A percentile compares a stretch with the other conserved stretches of the same genome.
Evolutionary conservation across 2,888 invertebrate species (phyloP).

Genomic region (Spodoptera picta): DNA sequence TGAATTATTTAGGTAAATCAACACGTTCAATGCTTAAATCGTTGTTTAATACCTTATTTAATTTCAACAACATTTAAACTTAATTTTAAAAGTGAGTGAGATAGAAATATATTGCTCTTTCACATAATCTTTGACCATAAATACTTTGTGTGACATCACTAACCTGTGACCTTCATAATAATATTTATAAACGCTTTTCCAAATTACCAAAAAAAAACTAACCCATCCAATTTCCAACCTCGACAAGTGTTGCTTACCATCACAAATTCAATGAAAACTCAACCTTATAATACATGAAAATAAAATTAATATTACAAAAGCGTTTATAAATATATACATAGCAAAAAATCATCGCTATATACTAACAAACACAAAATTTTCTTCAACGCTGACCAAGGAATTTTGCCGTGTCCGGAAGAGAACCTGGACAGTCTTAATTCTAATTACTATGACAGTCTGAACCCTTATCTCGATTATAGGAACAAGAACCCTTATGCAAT

Average conservation of each 20-base stretch:
- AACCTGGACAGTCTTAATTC: constrained; percentile 81
- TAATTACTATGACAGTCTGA: constrained; percentile 83
- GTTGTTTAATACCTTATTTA: too few relatives aligned
- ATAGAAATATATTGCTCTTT: too few relatives aligned
- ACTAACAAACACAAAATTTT: constrained; percentile 59
- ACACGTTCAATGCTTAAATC: too few relatives aligned
- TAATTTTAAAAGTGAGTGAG: too few relatives aligned
- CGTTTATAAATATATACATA: constrained; percentile 40
- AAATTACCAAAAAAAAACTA: not conserved
- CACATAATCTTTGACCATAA: too few relatives aligned
- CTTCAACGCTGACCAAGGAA: constrained; percentile 80
- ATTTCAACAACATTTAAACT: too few relatives aligned
- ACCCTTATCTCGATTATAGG: constrained; percentile 77
- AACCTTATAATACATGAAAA: too few relatives aligned
- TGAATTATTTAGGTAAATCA: too few relatives aligned
- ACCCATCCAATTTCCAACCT: not conserved
- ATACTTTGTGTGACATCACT: constrained; percentile 33
- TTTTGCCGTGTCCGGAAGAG: constrained; percentile 74
- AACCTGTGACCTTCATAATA: constrained; percentile 12
- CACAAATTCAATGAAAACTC: not conserved
- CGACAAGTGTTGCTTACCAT: constrained; percentile 5
- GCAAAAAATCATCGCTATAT: constrained; percentile 50
- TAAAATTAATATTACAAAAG: constrained; percentile 11
- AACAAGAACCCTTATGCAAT: constrained; percentile 87
- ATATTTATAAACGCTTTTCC: constrained; percentile 45